Percentiles rank a stretch among this genome's conserved stretches.
Conservation (phyloP, 2,113 vertebrate species). For the Dicaeum eximium region DNA sequence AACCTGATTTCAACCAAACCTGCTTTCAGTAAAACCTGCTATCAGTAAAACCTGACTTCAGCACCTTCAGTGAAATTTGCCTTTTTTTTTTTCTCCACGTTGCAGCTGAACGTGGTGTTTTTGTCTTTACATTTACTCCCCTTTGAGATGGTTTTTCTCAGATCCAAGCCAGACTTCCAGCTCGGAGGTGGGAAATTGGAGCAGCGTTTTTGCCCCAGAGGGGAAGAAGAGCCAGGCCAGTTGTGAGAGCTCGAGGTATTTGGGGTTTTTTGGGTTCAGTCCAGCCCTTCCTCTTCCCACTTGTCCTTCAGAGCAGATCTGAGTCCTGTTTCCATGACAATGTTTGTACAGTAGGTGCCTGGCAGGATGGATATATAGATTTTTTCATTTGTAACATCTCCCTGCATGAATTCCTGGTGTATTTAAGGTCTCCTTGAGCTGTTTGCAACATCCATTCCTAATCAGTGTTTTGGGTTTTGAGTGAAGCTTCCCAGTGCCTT, state of each 20-base stretch:
- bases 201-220: not conserved
- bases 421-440: not conserved
- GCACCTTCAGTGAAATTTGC: rapidly evolving
- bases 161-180: not conserved
- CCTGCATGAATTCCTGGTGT: not conserved
- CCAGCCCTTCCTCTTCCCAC: not conserved
- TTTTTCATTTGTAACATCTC: not conserved
- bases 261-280: not conserved
- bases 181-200: not conserved
- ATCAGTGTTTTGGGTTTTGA: not conserved
- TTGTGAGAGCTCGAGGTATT: not conserved
- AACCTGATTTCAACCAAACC: not conserved
- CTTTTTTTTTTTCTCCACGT: not conserved
- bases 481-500: not conserved
- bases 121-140: not conserved
- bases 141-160: not conserved
- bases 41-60: not conserved
- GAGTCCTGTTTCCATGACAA: constrained; percentile 66
- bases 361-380: not conserved
- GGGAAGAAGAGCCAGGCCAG: not conserved
- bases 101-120: rapidly evolving
- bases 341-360: constrained; percentile 2
- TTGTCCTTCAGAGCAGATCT: constrained; percentile 3
- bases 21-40: not conserved
- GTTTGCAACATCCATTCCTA: not conserved